Percentiles rank a stretch among this genome's conserved stretches.
Evolutionary conservation across 2,888 invertebrate species (phyloP).

Genomic region (Cremastinae sp.): DNA sequence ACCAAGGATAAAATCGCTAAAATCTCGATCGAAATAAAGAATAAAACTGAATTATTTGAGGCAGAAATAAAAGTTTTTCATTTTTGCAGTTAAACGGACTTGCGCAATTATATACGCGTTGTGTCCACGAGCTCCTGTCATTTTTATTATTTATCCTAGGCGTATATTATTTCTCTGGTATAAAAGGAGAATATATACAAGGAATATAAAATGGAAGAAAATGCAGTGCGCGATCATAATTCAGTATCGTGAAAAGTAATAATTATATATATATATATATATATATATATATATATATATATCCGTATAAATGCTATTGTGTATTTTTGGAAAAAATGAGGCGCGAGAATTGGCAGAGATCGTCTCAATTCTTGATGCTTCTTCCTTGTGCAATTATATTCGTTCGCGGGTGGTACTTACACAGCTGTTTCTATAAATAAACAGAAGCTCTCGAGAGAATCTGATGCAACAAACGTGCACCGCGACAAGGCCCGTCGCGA

Average conservation of each 20-base stretch:
- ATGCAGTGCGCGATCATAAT: too few species aligned
- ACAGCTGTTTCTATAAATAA: slow-evolving; percentile 77
- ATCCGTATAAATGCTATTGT: background rate
- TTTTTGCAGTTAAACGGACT: background rate
- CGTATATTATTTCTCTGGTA: too few species aligned
- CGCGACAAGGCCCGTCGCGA: slow-evolving; percentile 37
- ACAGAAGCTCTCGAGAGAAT: slow-evolving; percentile 69
- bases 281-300: background rate
- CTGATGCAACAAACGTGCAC: slow-evolving; percentile 75
- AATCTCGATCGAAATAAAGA: too few species aligned
- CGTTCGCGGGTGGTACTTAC: slow-evolving; percentile 64
- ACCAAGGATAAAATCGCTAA: too few species aligned
- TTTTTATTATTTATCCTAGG: too few species aligned
- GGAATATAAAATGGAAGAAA: too few species aligned
- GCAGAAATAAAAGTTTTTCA: too few species aligned
- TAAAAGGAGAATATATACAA: too few species aligned
- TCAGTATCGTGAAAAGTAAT: slow-evolving; percentile 17
- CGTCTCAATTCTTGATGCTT: slow-evolving; percentile 1
- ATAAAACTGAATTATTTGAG: too few species aligned
- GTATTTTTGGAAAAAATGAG: slow-evolving; percentile 61
- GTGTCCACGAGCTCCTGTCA: too few species aligned
- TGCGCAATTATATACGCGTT: too few species aligned
- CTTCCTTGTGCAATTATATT: slow-evolving; percentile 62
- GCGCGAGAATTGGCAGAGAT: slow-evolving; percentile 52
- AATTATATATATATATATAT: background rate